A percentile compares a stretch with the other conserved stretches of the same genome.
phyloP scores from a whole-genome alignment of 2,113 vertebrate species.

The Erythrocebus patas region DNA sequence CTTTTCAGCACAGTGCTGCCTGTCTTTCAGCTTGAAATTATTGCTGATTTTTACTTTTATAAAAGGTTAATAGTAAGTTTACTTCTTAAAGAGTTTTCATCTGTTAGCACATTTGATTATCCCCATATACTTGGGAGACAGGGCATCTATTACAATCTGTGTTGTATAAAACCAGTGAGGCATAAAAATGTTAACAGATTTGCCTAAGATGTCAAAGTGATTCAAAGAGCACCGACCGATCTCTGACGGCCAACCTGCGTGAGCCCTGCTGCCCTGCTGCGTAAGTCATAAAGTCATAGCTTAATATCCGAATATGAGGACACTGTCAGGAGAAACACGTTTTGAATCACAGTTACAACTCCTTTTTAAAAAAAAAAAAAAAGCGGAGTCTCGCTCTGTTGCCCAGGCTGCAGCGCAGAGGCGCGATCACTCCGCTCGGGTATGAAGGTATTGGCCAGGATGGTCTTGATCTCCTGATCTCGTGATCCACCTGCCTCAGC shows the following conservation, averaged over 20 bases:
- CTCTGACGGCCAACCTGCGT: background rate
- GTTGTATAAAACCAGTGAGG: background rate
- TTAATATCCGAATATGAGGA: background rate
- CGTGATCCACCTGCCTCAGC: too few relatives aligned
- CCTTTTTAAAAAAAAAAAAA: too few relatives aligned
- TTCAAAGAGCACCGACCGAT: background rate
- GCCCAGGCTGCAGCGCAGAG: too few relatives aligned
- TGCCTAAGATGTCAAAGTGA: background rate
- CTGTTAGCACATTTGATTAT: background rate
- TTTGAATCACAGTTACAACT: background rate
- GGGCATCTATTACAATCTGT: background rate
- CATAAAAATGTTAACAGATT: background rate
- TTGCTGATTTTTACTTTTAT: background rate
- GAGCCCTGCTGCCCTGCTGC: too few relatives aligned
- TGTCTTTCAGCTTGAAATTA: background rate
- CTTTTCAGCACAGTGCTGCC: background rate
- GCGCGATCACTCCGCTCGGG: fast-evolving
- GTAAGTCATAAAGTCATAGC: background rate
- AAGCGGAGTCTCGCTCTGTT: too few relatives aligned
- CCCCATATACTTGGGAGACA: background rate
- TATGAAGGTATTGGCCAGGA: too few relatives aligned
- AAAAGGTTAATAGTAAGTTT: conserved; percentile 27
- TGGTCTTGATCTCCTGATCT: too few relatives aligned
- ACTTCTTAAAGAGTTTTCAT: background rate
- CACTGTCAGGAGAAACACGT: background rate